phyloP scores from a whole-genome alignment of 2,888 invertebrate species.

The Cerastoderma edule region DNA sequence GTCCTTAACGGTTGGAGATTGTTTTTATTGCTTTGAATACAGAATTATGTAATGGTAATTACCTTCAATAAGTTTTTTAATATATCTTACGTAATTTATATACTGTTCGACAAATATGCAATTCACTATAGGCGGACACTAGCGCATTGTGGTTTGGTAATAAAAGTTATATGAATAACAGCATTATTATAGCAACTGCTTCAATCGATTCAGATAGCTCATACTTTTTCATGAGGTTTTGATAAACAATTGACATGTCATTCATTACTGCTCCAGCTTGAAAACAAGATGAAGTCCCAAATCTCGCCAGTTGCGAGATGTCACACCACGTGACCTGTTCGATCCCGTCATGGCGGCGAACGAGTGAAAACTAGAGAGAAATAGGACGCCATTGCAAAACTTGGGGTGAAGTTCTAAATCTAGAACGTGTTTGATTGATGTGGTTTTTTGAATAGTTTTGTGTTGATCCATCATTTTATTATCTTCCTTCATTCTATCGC shows the following conservation, averaged over 20 bases:
- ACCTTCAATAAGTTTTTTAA: neutral
- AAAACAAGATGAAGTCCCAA: slow-evolving; percentile 28
- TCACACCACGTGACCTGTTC: slow-evolving; percentile 43
- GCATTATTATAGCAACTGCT: too few species aligned
- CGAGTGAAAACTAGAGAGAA: slow-evolving; percentile 27
- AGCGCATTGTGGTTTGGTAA: too few species aligned
- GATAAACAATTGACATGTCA: neutral
- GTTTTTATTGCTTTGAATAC: neutral
- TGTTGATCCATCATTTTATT: slow-evolving; percentile 30
- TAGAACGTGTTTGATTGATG: slow-evolving; percentile 58
- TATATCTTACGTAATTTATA: too few species aligned
- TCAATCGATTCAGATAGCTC: too few species aligned
- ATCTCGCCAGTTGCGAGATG: slow-evolving; percentile 22
- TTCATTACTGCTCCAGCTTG: slow-evolving; percentile 37
- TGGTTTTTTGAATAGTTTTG: slow-evolving; percentile 55
- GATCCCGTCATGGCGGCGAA: slow-evolving; percentile 45
- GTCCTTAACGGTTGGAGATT: too few species aligned
- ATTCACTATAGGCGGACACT: too few species aligned
- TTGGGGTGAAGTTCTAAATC: slow-evolving; percentile 56
- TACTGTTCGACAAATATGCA: too few species aligned
- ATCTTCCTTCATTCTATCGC: slow-evolving; percentile 44
- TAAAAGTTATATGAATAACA: too few species aligned
- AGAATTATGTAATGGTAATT: neutral
- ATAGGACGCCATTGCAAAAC: slow-evolving; percentile 33
- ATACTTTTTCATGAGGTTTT: neutral